Evolutionary conservation across 30 jellyfish, hydroid and myxozoan genomes (phyloP).

Genomic region (Aurelia sp.): DNA sequence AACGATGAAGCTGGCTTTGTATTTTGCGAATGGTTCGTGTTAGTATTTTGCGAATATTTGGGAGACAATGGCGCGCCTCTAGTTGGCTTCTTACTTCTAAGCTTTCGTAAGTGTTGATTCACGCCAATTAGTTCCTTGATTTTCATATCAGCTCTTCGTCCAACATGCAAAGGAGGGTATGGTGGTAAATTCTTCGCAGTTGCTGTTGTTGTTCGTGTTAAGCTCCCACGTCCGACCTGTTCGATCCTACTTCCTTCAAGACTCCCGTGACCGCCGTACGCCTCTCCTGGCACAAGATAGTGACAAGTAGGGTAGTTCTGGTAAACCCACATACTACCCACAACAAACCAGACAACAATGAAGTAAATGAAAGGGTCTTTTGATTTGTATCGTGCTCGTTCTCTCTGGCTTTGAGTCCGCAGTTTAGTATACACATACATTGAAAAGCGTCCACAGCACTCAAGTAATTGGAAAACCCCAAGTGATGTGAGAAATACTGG

Average conservation of each 20-base stretch:
- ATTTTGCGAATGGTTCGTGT: not conserved
- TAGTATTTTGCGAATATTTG: not conserved
- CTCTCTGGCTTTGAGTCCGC: conserved; percentile 36
- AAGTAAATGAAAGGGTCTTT: conserved; percentile 88
- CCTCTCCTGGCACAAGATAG: conserved; percentile 12
- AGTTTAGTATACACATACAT: conserved; percentile 50
- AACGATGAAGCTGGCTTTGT: not conserved
- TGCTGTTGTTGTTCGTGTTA: too few species aligned
- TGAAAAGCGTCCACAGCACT: conserved; percentile 79
- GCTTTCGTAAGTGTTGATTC: too few species aligned
- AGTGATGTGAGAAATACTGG: conserved; percentile 80
- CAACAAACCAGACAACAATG: conserved; percentile 87
- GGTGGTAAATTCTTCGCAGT: not conserved
- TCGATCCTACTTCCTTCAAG: too few species aligned
- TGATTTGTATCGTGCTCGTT: conserved; percentile 61
- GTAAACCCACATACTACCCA: conserved; percentile 97
- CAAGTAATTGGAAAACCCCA: conserved; percentile 86
- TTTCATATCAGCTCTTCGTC: too few species aligned
- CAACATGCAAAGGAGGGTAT: not conserved
- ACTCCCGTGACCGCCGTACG: not conserved
- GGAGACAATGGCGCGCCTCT: too few species aligned
- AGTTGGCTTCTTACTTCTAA: too few species aligned
- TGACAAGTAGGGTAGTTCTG: conserved; percentile 86
- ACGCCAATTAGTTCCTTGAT: too few species aligned
- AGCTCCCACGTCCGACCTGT: too few species aligned